Base-by-base conservation (phyloP, 2,888 invertebrate genomes). In the Sminthurinus aureus region DNA sequence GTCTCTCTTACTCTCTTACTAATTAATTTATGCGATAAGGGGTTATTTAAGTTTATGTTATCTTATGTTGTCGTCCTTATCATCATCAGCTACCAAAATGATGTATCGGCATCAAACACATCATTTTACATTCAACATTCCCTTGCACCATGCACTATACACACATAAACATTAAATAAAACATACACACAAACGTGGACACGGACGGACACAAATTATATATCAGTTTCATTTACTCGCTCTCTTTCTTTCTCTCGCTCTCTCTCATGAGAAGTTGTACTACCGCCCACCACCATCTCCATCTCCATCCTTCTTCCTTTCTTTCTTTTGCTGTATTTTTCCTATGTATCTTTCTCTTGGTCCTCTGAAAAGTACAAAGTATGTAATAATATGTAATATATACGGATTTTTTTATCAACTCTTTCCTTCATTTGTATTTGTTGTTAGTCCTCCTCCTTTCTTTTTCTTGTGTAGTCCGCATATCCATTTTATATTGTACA, bases 21-120 rank as follows among this genome's bases (percentile, higher is more conserved):
- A 87, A 87, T 87, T 87, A 87, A 87, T 87, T 87, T 87, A 87
- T 86, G 85, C 84, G 84, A 83, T 85, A 85, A 85, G 84, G 84
- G 86, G 84, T 84, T 87, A 85, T 86, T 84, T 80, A 80, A 85
- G 87, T 86, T 84, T 85, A 84, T 85, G 64, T 75, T 82, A 38
- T 50, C 84, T 67, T 67, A 18, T 22, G 73, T 80, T 82, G 79
- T 84, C 80, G 79, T 38, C 84, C 64, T 71, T 52, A 76, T 82
- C 82, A 76, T 82, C 82, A 79, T 20, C 22, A 51, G 67, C 82
- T 83, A 66, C 73, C 74, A 75, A 75, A 67, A 67, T 74, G 67
- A 67, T 69, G 20, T 71, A 15, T 52, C 52, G 24, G 71, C 24
- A 24, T 26, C 20, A 15, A 13, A 12, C 12, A 18, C 20, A n/a